These are phyloP conservation scores for Spisula solida DNA, from an alignment of 2,888 invertebrate genomes.

Conservation along the genomic window DNA sequence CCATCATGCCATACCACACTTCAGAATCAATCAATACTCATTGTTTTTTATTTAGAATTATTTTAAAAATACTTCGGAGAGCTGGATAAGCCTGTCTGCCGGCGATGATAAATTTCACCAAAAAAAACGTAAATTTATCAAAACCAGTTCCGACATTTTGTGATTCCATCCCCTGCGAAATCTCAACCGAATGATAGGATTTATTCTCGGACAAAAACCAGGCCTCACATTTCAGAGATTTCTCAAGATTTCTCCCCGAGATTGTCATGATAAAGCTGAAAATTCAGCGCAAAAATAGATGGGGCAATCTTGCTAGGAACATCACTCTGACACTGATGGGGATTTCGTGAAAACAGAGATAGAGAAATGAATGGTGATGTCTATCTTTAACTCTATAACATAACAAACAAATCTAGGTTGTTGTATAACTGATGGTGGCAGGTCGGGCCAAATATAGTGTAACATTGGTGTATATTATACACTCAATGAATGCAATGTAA, in stretches of 20 bases:
- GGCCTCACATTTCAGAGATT: constrained; percentile 52
- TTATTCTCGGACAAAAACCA: constrained; percentile 50
- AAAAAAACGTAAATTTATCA: constrained; percentile 47
- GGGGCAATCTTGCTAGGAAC: constrained; percentile 55
- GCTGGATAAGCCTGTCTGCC: constrained; percentile 31
- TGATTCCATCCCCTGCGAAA: constrained; percentile 42
- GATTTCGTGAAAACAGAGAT: constrained; percentile 28
- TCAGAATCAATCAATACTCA: background rate
- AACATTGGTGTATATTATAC: background rate
- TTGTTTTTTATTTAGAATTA: constrained; percentile 13
- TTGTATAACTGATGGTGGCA: constrained; percentile 1
- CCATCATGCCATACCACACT: constrained; percentile 14
- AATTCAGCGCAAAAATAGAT: constrained; percentile 44
- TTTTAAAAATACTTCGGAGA: constrained; percentile 22
- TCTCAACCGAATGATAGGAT: constrained; percentile 40
- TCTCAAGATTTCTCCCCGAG: constrained; percentile 36
- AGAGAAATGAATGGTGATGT: constrained; percentile 36
- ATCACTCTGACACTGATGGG: constrained; percentile 68
- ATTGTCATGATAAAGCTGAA: constrained; percentile 49
- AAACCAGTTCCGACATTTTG: constrained; percentile 46
- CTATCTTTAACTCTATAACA: constrained; percentile 19
- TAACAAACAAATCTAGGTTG: constrained; percentile 10
- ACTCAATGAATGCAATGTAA: no score
- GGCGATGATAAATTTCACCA: constrained; percentile 47
- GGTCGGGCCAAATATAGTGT: background rate